Evolutionary conservation across 2,888 invertebrate species (phyloP).

Genomic region (Nipponacmea schrenckii): DNA sequence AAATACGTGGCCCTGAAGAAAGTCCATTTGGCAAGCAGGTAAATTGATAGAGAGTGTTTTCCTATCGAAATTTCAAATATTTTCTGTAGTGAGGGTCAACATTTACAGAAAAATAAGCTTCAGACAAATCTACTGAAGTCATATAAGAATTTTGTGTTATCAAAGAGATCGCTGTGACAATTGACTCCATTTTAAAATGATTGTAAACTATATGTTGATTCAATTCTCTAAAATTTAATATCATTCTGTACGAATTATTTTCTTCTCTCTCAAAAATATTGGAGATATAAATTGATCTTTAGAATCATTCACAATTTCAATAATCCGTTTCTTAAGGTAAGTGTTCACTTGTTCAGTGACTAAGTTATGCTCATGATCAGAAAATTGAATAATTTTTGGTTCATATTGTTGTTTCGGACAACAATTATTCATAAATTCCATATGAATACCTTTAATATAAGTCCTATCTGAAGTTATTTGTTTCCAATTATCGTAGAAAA

Average conservation of each 20-base stretch:
- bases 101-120: background rate
- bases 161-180: background rate
- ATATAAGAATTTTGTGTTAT: background rate
- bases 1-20: background rate
- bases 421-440: background rate
- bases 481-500: background rate
- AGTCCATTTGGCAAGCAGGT: background rate
- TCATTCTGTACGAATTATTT: background rate
- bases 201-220: background rate
- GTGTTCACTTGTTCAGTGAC: too few relatives aligned
- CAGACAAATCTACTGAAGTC: slow-evolving; percentile 5
- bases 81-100: background rate
- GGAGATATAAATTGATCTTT: background rate
- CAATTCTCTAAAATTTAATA: background rate
- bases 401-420: too few relatives aligned
- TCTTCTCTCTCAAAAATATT: background rate
- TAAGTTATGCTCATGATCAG: too few relatives aligned
- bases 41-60: background rate
- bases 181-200: slow-evolving; percentile 1
- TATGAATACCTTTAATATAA: background rate
- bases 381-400: too few relatives aligned
- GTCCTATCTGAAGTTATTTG: background rate
- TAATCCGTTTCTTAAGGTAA: background rate
- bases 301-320: background rate
- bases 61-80: background rate